Evolutionary conservation across 2,888 invertebrate genomes (phyloP), one percentile per base, ranked within the genome.

Genomic region (Machimus rusticus): DNA sequence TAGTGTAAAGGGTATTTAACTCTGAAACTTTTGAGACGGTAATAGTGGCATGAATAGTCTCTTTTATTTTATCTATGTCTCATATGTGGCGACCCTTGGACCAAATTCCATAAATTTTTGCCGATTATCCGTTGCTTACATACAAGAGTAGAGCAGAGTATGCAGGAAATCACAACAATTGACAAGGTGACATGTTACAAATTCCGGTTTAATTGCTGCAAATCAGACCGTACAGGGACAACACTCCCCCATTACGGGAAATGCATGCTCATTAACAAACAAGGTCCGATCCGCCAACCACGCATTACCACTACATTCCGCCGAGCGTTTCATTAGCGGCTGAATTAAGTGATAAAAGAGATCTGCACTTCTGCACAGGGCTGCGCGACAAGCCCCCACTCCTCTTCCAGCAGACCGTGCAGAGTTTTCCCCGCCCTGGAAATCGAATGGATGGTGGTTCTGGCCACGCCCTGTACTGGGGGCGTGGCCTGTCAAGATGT

Each of bases 161-260:
- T 84, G 19, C 39, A 9, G 39, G 51, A 19, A 84, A 84, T 84
- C 66, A 84, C 74, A 66, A 28, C 84, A 84, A 84, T 84, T 84
- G 84, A 84, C 84, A 84, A 84, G 84, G 84, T 84, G 84, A 84
- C 84, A 84, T 84, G 84, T 66, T 43, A 84, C 84, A 84, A 84
- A 84, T 66, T 57, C 51, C 19, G 57, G 43, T 84, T 84, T 84
- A 84, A 84, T 84, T 84, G 84, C 84, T 84, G 84, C 66, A 84
- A 84, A 84, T 84, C 84, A 84, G 43, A 57, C 23, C 39, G 37
- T 14, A 6, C 51, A 55, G 81, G 55, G 51, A 34, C 57, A 66
- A 37, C 84, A 66, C 84, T 39, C 66, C 84, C 66, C 84, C 66
- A 31, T 37, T 34, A 23, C 23, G 55, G 55, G 51, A 81, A 66